Base-by-base conservation (phyloP, 2,888 invertebrate genomes). In the Neria commutata region DNA sequence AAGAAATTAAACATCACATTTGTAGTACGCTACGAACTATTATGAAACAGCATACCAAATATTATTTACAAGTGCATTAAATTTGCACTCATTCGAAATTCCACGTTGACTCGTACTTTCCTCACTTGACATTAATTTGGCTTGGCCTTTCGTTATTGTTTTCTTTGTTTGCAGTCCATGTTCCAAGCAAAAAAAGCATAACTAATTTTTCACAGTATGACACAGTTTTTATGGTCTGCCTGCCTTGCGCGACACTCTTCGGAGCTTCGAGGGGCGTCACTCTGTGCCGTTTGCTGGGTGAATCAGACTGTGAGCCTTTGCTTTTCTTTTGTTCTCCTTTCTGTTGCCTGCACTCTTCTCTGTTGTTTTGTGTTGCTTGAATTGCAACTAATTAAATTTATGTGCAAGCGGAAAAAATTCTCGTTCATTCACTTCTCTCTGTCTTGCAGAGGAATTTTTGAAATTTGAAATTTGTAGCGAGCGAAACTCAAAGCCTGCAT, bases 1-100 rank as follows among this genome's bases (percentile, higher is more conserved):
- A n/a, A n/a, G n/a, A n/a, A n/a, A n/a, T n/a, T n/a, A n/a, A n/a
- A n/a, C n/a, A n/a, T n/a, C n/a, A n/a, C n/a, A n/a, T n/a, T n/a
- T n/a, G n/a, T n/a, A n/a, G n/a, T n/a, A n/a, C n/a, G n/a, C n/a
- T n/a, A n/a, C n/a, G n/a, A n/a, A n/a, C n/a, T n/a, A n/a, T n/a
- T n/a, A n/a, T n/a, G n/a, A n/a, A n/a, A n/a, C n/a, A n/a, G n/a
- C n/a, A n/a, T n/a, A n/a, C n/a, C n/a, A n/a, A n/a, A n/a, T n/a
- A 46, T 19, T 54, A 46, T 26, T 24, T 37, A 25, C 53, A 53
- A 47, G 54, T 46, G 29, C 29, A 46, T 42, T 48, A 16, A 26
- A 21, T 16, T 37, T 29, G n/a, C 29, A 29, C 11, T 29, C 29
- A 29, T 8, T 29, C 29, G 29, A 29, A 11, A 29, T 6, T 11